Evolutionary conservation across 92 coral and sea anemone species (phyloP).

Genomic region (Desmophyllum pertusum): DNA sequence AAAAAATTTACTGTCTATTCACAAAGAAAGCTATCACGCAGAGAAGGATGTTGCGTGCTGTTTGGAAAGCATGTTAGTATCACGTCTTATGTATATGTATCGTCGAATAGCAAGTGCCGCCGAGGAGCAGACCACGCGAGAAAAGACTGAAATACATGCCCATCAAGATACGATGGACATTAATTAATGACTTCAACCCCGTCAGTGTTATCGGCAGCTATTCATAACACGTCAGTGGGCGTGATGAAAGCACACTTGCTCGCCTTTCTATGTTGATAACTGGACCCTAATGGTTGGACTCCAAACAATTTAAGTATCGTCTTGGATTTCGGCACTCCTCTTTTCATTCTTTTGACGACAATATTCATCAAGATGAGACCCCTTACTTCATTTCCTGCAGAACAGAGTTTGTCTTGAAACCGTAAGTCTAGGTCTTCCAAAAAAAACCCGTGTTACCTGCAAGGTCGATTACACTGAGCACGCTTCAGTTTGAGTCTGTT

Average conservation of each 20-base stretch:
- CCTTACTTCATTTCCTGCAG: not conserved
- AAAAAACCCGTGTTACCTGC: not conserved
- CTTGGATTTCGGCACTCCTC: too few species aligned
- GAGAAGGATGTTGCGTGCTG: conserved; percentile 4
- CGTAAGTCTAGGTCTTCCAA: not conserved
- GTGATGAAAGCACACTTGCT: conserved; percentile 10
- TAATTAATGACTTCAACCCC: not conserved
- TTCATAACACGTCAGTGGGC: not conserved
- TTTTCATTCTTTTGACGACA: not conserved
- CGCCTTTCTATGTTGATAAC: not conserved
- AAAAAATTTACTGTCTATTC: not conserved
- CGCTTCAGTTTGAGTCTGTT: conserved; percentile 13
- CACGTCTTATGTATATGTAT: not conserved
- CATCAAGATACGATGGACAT: not conserved
- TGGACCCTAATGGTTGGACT: not conserved
- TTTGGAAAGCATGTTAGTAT: not conserved
- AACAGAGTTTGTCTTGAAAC: not conserved
- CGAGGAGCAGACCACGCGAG: not conserved
- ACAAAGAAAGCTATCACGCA: conserved; percentile 17
- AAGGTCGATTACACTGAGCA: not conserved
- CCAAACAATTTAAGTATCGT: not conserved
- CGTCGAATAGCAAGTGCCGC: not conserved
- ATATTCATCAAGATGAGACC: too few species aligned
- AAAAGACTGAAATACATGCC: not conserved
- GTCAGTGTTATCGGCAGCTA: conserved; percentile 6